Evolutionary conservation across 1,140 invertebrate species (phyloP).

Genomic region (Plodia interpunctella): DNA sequence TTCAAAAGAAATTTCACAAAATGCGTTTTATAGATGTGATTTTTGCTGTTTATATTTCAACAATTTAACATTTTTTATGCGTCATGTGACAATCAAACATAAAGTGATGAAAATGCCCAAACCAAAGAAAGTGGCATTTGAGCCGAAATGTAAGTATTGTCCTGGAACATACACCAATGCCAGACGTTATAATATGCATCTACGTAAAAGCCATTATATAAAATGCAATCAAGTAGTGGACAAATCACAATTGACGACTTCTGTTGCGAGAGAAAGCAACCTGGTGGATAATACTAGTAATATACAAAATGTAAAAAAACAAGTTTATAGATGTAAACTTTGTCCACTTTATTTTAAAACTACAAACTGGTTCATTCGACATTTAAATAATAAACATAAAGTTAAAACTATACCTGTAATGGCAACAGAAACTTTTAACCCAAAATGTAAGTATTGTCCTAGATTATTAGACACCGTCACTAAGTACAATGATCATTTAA

Average conservation of each 20-base stretch:
- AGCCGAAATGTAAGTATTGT: conserved; percentile 18
- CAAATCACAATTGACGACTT: background rate
- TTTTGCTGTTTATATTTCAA: background rate
- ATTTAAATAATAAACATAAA: conserved; percentile 5
- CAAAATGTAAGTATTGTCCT: conserved; percentile 6
- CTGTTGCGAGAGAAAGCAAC: background rate
- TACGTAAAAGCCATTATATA: background rate
- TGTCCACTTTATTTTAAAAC: conserved; percentile 2
- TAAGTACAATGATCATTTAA: background rate
- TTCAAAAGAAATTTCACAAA: background rate
- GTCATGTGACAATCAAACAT: background rate
- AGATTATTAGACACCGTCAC: background rate
- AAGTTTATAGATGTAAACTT: conserved; percentile 7
- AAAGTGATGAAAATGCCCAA: conserved; percentile 4
- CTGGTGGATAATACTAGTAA: too few relatives aligned
- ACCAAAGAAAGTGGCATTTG: conserved; percentile 25
- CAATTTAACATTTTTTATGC: background rate
- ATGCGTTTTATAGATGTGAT: background rate
- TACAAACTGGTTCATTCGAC: background rate
- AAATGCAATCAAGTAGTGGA: background rate
- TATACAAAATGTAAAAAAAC: background rate
- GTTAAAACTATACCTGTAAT: background rate
- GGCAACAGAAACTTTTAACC: background rate
- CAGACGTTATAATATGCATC: background rate
- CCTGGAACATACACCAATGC: background rate